Evolutionary conservation across 2,113 vertebrate species (phyloP), one percentile per base, ranked within the genome.

Genomic region (Tupaia chinensis): DNA sequence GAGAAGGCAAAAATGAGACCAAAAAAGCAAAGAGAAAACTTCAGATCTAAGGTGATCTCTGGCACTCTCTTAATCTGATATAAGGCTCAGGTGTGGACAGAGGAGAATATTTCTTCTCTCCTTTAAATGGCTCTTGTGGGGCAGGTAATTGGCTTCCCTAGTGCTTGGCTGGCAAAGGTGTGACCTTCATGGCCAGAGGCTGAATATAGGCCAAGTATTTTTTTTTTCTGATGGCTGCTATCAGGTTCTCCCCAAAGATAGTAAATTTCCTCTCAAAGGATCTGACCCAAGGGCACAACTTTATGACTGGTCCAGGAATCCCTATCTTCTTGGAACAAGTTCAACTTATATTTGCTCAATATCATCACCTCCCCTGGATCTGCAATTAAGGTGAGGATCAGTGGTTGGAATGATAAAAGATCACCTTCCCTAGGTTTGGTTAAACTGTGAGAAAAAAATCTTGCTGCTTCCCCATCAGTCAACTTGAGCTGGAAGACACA

Each of bases 311-410:
- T 15, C 70, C 29, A 32, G 61, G 53, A 83, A 34, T 70, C 53
- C 25, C 61, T 85, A 23, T 85, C 81, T 80, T 88, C 66, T 91
- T 3, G 3, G 56, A 77, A 78, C 2, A 83, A 89, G 78, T 89
- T 85, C 25, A 74, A 5, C 86, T 95, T 96, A 91, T 84, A 96
- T 94, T 79, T 83, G 78, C 63, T 92, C 13, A 9, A 15, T 96
- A 66, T 58, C 72, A 27, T 80, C 87, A 65, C 78, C 16, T 95
- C 60, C 61, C 54, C 85, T 72, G n/a, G 63, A 90, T 76, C 78
- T 86, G 32, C 65, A 77, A 25, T 96, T 91, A 82, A 86, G 61
- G 32, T 44, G 22, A 5, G 22, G 2, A 53, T 95, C 74, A 20
- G 66, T 70, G 80, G 53, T 34, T 66, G 65, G 60, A 89, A 34